Percentiles rank a stretch among this genome's conserved stretches.
Conservation (phyloP, 2,113 vertebrate species). For the Otocyon megalotis region DNA sequence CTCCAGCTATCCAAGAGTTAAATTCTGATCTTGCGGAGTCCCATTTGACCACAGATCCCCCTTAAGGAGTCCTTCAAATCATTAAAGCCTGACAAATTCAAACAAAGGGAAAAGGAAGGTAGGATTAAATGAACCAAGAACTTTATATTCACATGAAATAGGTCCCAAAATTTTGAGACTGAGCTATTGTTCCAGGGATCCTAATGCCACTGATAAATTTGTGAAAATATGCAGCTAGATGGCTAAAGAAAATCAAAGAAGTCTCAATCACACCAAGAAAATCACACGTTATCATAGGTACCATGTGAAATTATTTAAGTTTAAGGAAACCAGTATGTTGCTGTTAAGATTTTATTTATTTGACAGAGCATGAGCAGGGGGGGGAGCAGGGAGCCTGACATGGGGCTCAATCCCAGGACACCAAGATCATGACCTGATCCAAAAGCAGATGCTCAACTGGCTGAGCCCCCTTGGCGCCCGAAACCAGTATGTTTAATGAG, state of each 20-base stretch:
- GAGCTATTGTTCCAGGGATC: not conserved
- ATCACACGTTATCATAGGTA: not conserved
- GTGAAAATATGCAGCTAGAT: not conserved
- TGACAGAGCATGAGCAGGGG: too few relatives aligned
- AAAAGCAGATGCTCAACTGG: too few relatives aligned
- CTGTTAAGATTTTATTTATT: too few relatives aligned
- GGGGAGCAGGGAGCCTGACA: too few relatives aligned
- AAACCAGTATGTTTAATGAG: too few relatives aligned
- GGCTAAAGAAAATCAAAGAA: not conserved
- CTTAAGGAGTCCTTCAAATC: not conserved
- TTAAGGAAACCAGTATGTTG: not conserved
- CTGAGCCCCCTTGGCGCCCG: too few relatives aligned
- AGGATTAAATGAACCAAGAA: not conserved
- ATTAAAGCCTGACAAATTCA: not conserved
- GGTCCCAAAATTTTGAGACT: not conserved
- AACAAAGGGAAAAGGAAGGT: not conserved
- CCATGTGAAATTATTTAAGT: accelerated
- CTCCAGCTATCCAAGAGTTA: too few relatives aligned
- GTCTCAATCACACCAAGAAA: not conserved
- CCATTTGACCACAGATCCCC: not conserved
- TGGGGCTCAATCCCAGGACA: too few relatives aligned
- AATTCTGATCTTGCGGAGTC: accelerated
- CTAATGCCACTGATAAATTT: not conserved
- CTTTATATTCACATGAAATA: not conserved
- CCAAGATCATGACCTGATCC: too few relatives aligned